Base-by-base conservation (phyloP, 2,888 invertebrate species). In the Eilema caniola region DNA sequence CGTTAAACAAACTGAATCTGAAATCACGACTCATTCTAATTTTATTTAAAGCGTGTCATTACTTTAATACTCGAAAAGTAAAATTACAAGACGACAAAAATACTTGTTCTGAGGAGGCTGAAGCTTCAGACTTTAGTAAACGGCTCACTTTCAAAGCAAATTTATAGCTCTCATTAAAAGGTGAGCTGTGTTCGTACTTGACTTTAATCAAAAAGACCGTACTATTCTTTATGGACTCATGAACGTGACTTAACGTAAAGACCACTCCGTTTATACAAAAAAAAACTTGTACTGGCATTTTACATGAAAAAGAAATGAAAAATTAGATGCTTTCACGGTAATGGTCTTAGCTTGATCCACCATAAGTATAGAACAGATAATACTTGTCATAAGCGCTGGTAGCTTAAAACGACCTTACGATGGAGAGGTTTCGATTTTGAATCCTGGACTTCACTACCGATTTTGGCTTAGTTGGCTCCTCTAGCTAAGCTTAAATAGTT, bases 131-230 rank as follows among this genome's bases (percentile, higher is more conserved):
- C 20, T n/a, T 20, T 1, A n/a, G 16, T 20, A 47, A 47, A 28
- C 16, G 20, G 25, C 20, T 11, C 28, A 61, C 31, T 53, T 53
- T n/a, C 53, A 53, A n/a, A n/a, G n/a, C 2, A 53, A 53, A 53
- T 53, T 53, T 53, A 53, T n/a, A 8, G 53, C 53, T 53, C 53
- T 53, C 53, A 53, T 53, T 53, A 53, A n/a, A 53, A 53, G 53
- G 61, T 61, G 20, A 31, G 59, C 59, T 16, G 53, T 53, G 53
- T n/a, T n/a, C 53, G 20, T 53, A 53, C 53, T 53, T 53, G 8
- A 53, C 53, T 53, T 53, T 53, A 53, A 53, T 53, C 53, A 53
- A 53, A 53, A 5, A n/a, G n/a, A 53, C 53, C n/a, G 7, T n/a
- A n/a, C 20, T 47, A 47, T 47, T 16, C 20, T 53, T 53, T 5